Evolutionary conservation across 2,113 vertebrate species (phyloP).

Genomic region (Scartelaos histophorus): DNA sequence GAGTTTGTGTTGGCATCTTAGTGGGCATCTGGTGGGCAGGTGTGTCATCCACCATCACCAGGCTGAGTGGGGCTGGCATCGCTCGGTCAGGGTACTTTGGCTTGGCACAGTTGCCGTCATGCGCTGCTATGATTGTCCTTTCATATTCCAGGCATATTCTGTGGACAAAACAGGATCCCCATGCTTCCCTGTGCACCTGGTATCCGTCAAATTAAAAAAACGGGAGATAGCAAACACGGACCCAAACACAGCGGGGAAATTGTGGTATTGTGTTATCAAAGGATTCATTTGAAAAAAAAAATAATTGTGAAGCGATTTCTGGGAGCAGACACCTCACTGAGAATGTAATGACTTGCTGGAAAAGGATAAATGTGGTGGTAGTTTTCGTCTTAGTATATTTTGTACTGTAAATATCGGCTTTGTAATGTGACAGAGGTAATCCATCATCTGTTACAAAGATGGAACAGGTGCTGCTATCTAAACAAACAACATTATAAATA

Average conservation of each 20-base stretch:
- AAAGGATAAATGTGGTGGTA: background rate
- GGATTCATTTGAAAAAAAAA: background rate
- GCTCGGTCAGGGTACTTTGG: conserved; percentile 10
- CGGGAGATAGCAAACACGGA: background rate
- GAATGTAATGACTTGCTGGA: background rate
- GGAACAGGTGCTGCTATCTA: background rate
- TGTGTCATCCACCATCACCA: conserved; percentile 39
- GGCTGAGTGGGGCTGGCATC: background rate
- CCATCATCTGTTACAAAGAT: background rate
- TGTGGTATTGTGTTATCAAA: background rate
- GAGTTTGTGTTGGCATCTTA: background rate
- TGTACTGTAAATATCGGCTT: background rate
- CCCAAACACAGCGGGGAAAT: background rate
- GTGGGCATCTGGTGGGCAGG: conserved; percentile 32
- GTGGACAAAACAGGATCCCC: conserved; percentile 10
- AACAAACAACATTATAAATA: no score
- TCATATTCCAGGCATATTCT: conserved; percentile 14
- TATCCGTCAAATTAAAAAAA: background rate
- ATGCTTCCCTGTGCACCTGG: conserved; percentile 15
- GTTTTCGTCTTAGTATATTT: background rate
- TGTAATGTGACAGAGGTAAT: background rate
- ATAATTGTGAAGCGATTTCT: background rate
- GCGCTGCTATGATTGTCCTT: conserved; percentile 10
- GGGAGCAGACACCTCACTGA: background rate
- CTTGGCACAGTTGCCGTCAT: conserved; percentile 29